Conservation (phyloP, 2,797 vertebrate genomes). For the Sebastes hopkinsi region DNA sequence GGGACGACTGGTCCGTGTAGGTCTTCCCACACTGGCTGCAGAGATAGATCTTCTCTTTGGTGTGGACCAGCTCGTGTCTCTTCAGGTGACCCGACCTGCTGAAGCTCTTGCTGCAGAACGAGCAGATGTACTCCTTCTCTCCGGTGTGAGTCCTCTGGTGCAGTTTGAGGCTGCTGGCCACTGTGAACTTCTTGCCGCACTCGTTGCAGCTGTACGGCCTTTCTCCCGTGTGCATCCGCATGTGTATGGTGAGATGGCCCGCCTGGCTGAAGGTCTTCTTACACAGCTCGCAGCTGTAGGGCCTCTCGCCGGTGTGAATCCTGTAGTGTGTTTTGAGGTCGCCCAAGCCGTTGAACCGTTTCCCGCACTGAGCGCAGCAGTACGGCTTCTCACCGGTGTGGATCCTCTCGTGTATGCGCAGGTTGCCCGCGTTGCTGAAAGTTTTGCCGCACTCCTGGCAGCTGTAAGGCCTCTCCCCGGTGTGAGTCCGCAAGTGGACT, state of each 20-base stretch:
- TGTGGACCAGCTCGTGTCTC: conserved; percentile 82
- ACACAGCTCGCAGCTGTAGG: conserved; percentile 81
- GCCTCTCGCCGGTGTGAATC: conserved; percentile 82
- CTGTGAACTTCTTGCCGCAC: conserved; percentile 80
- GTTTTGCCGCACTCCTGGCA: conserved; percentile 79
- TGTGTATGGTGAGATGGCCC: conserved; percentile 84
- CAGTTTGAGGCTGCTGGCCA: conserved; percentile 84
- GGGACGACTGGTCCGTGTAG: conserved; percentile 76
- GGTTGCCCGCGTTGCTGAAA: conserved; percentile 78
- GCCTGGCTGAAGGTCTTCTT: conserved; percentile 84
- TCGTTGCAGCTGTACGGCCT: conserved; percentile 78
- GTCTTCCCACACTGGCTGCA: conserved; percentile 71
- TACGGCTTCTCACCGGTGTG: conserved; percentile 83
- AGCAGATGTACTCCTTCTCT: conserved; percentile 81
- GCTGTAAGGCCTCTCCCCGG: conserved; percentile 79
- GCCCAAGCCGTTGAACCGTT: conserved; percentile 77
- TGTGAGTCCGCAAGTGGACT: conserved; percentile 83
- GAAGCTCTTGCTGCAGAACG: conserved; percentile 81
- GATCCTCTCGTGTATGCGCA: conserved; percentile 81
- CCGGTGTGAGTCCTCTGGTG: conserved; percentile 82
- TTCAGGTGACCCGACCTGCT: conserved; percentile 80
- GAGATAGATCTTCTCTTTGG: conserved; percentile 73
- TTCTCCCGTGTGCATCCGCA: conserved; percentile 83
- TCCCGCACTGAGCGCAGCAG: conserved; percentile 81
- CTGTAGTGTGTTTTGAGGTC: conserved; percentile 83